phyloP scores from a whole-genome alignment of 2,888 invertebrate genomes.

The Luperina nickerlii region DNA sequence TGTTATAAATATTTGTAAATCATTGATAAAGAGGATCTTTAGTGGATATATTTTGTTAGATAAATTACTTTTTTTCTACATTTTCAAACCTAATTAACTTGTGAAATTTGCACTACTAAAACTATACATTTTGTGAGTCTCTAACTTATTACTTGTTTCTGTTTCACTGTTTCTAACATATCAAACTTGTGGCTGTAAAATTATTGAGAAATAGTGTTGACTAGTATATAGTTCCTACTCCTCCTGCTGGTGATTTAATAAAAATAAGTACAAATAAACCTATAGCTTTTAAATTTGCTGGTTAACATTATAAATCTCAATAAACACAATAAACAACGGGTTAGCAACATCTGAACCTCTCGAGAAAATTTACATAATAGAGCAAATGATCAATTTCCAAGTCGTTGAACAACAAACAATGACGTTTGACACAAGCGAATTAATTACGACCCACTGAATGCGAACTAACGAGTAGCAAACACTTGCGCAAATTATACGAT shows the following conservation, averaged over 20 bases:
- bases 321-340: not conserved
- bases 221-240: not conserved
- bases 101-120: not conserved
- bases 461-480: constrained; percentile 71
- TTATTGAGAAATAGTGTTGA: not conserved
- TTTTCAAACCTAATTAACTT: not conserved
- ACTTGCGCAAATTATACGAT: constrained; percentile 75
- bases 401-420: constrained; percentile 67
- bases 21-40: not conserved
- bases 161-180: not conserved
- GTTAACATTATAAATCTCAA: not conserved
- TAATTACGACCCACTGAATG: constrained; percentile 77
- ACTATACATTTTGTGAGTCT: not conserved
- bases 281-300: not conserved
- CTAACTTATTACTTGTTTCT: not conserved
- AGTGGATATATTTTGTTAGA: not conserved
- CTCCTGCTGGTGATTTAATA: not conserved
- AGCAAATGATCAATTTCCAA: constrained; percentile 68
- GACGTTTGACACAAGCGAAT: constrained; percentile 70
- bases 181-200: not conserved
- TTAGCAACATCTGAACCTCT: constrained; percentile 14
- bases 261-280: not conserved
- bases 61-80: not conserved
- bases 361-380: constrained; percentile 72
- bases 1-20: not conserved